Percentiles rank a stretch among this genome's conserved stretches.
These are phyloP conservation scores for Garra rufa DNA, from an alignment of 2,113 vertebrate genomes.

Conservation along the genomic window DNA sequence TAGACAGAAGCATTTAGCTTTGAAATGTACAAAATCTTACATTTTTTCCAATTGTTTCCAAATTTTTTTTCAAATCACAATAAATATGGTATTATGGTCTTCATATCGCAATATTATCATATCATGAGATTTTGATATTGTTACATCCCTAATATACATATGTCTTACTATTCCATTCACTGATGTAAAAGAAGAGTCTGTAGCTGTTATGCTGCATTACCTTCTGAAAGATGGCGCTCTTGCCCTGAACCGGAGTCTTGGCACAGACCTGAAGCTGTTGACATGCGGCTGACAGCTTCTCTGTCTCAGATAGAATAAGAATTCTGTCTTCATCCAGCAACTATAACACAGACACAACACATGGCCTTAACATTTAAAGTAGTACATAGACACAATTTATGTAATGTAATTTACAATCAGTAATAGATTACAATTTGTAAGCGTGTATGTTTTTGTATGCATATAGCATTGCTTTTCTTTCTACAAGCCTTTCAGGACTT, in stretches of 20 bases:
- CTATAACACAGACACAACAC: conserved; percentile 70
- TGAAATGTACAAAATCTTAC: too few species aligned
- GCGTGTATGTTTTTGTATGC: not conserved
- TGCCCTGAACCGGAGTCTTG: conserved; percentile 86
- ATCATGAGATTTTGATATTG: too few species aligned
- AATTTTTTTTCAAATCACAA: too few species aligned
- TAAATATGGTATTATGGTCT: too few species aligned
- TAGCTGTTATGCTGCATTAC: conserved; percentile 68
- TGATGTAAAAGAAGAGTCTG: not conserved
- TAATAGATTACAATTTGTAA: too few species aligned
- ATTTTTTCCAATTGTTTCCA: too few species aligned
- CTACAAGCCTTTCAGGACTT: not conserved
- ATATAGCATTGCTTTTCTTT: not conserved
- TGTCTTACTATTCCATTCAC: not conserved
- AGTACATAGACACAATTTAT: not conserved
- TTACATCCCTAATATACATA: too few species aligned
- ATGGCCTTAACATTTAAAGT: not conserved
- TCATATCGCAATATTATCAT: too few species aligned
- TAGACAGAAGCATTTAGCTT: too few species aligned
- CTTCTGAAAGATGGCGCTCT: conserved; percentile 92
- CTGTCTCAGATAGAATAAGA: conserved; percentile 85
- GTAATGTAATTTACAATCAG: too few species aligned
- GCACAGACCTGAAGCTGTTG: conserved; percentile 89
- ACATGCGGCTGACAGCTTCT: conserved; percentile 86
- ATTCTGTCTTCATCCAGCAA: conserved; percentile 86